phyloP scores from a whole-genome alignment of 2,113 vertebrate species.

The Indri indri region DNA sequence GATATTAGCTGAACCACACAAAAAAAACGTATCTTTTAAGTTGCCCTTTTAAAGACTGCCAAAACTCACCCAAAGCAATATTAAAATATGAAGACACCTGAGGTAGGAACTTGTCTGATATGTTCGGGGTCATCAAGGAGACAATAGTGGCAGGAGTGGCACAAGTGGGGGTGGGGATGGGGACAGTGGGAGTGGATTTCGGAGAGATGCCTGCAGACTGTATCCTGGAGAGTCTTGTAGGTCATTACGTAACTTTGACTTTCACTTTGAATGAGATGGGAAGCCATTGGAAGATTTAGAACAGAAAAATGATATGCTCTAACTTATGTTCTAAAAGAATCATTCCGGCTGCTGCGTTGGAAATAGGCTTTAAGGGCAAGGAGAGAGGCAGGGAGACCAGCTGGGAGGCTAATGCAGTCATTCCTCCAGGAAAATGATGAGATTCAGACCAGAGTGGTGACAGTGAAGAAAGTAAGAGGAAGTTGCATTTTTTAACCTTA shows the following conservation, averaged over 20 bases:
- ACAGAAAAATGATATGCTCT: background rate
- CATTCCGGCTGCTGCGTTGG: background rate
- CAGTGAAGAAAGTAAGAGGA: background rate
- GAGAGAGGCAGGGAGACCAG: background rate
- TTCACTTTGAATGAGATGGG: background rate
- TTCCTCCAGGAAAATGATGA: background rate
- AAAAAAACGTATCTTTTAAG: background rate
- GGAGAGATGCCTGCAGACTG: background rate
- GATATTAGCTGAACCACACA: background rate
- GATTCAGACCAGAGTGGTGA: background rate
- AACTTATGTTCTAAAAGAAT: background rate
- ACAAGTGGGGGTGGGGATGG: background rate
- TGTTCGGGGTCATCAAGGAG: background rate
- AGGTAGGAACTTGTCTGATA: background rate
- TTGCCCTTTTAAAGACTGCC: background rate
- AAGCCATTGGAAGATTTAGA: background rate
- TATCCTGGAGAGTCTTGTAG: background rate
- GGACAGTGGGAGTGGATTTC: background rate
- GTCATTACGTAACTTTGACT: background rate
- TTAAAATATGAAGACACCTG: background rate
- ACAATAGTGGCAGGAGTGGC: background rate
- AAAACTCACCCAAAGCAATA: background rate
- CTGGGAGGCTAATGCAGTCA: background rate
- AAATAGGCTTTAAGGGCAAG: background rate
- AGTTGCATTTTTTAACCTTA: background rate